These are phyloP conservation scores for Pseudomyrmex sp. DNA, from an alignment of 1,140 invertebrate genomes.

Conservation along the genomic window DNA sequence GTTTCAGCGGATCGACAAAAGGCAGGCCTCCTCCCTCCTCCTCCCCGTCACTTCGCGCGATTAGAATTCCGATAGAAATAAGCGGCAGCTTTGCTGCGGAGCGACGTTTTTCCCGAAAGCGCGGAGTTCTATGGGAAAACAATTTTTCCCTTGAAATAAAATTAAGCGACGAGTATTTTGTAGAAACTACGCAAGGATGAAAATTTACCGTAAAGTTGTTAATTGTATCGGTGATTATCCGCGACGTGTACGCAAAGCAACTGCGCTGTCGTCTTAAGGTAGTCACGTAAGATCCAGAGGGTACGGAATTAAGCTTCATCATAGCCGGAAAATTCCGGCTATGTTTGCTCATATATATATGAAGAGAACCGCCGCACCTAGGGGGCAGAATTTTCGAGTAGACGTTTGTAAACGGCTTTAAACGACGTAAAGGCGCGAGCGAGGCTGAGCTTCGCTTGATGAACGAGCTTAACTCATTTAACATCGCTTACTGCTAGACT, in stretches of 20 bases:
- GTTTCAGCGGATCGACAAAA: neutral
- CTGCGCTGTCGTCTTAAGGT: neutral
- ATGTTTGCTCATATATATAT: neutral
- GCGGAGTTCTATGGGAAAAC: neutral
- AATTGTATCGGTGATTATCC: neutral
- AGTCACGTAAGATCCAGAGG: constrained; percentile 22
- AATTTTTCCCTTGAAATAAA: neutral
- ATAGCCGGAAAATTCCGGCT: constrained; percentile 19
- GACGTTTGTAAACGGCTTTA: constrained; percentile 58
- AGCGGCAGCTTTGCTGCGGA: neutral
- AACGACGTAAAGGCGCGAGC: constrained; percentile 51
- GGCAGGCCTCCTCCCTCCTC: too few species aligned
- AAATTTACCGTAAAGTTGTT: neutral
- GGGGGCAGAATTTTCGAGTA: constrained; percentile 44
- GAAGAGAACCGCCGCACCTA: constrained; percentile 13
- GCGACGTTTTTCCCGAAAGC: neutral
- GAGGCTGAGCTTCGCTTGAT: constrained; percentile 48
- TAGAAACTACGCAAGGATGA: too few species aligned
- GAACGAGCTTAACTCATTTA: constrained; percentile 63
- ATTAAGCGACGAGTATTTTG: neutral
- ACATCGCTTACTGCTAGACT: constrained; percentile 60
- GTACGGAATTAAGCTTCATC: constrained; percentile 34
- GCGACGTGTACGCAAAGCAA: neutral
- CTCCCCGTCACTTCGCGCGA: neutral
- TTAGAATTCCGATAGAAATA: neutral